These are phyloP conservation scores for Acleris cristana DNA, from an alignment of 2,888 invertebrate species.

Conservation along the genomic window DNA sequence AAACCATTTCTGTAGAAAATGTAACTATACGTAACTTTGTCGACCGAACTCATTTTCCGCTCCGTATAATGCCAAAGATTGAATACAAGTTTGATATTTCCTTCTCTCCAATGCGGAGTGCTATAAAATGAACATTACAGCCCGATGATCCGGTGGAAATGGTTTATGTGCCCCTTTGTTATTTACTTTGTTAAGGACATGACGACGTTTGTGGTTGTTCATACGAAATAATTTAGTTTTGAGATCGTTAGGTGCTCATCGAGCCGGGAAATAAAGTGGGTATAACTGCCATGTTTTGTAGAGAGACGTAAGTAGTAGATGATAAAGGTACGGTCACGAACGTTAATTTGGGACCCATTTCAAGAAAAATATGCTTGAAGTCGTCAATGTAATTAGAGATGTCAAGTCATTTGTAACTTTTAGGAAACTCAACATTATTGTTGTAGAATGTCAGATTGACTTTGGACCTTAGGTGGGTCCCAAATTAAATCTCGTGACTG, in stretches of 20 bases:
- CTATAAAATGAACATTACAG: constrained; percentile 52
- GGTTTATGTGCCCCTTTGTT: constrained; percentile 40
- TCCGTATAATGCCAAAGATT: constrained; percentile 49
- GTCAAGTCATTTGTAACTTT: no score
- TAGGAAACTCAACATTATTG: no score
- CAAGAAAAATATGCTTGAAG: no score
- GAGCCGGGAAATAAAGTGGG: no score
- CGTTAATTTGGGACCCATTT: no score
- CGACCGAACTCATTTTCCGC: constrained; percentile 50
- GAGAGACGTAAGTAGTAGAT: no score
- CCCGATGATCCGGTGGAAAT: constrained; percentile 49
- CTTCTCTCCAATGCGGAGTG: constrained; percentile 41
- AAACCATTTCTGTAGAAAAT: constrained; percentile 27
- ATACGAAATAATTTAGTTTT: constrained; percentile 9
- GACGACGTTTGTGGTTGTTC: constrained; percentile 11
- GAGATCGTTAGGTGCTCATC: constrained; percentile 13
- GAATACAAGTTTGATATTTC: constrained; percentile 57
- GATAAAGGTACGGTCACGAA: no score
- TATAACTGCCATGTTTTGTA: no score
- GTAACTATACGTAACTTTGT: constrained; percentile 29
- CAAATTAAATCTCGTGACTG: no score
- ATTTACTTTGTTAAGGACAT: constrained; percentile 35
- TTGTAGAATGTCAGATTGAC: no score
- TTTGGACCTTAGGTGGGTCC: no score
- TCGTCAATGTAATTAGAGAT: no score